A percentile compares a stretch with the other conserved stretches of the same genome.
These are phyloP conservation scores for Cantharis rustica DNA, from an alignment of 2,888 invertebrate species.

Conservation along the genomic window DNA sequence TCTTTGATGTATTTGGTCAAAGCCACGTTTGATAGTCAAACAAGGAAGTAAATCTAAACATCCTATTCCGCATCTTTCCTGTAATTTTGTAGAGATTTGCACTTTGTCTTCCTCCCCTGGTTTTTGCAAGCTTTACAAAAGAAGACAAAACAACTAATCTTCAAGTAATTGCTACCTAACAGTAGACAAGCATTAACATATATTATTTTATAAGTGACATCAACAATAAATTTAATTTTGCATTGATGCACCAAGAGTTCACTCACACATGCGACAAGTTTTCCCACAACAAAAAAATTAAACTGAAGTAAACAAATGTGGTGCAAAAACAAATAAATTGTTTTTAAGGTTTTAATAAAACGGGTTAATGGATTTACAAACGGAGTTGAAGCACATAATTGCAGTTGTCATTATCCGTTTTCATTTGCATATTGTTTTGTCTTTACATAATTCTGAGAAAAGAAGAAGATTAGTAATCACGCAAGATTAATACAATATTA, in stretches of 20 bases:
- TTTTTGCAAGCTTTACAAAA: no score
- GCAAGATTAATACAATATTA: not conserved
- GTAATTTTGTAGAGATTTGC: no score
- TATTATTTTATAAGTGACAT: not conserved
- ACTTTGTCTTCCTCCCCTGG: no score
- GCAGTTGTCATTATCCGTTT: not conserved
- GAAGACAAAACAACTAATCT: no score
- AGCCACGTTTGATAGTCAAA: no score
- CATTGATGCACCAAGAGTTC: not conserved
- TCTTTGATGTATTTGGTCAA: no score
- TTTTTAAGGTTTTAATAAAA: not conserved
- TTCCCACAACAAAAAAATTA: not conserved
- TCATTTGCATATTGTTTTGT: not conserved
- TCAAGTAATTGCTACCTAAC: no score
- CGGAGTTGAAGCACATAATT: not conserved
- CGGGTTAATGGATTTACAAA: not conserved
- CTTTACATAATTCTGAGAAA: not conserved
- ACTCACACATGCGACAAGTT: not conserved
- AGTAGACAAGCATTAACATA: no score
- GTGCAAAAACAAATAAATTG: not conserved
- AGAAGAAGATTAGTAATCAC: not conserved
- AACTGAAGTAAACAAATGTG: not conserved
- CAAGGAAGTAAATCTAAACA: no score
- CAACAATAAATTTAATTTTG: not conserved
- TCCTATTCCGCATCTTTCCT: no score